Base-by-base conservation (phyloP, 2,888 invertebrate species). In the Xylophagus ater region DNA sequence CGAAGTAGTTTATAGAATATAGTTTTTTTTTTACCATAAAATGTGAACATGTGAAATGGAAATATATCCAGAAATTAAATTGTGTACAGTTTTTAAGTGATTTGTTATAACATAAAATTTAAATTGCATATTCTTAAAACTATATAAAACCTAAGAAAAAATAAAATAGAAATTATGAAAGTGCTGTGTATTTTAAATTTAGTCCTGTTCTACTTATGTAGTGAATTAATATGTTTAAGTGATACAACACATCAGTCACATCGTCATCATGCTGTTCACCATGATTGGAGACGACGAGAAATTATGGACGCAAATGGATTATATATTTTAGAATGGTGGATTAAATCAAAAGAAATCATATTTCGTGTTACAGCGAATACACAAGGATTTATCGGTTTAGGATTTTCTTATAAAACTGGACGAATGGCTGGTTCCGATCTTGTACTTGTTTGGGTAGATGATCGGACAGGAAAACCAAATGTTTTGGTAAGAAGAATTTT, bases 381-480 rank as follows among this genome's bases (percentile, higher is more conserved):
- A 31, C 73, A 71, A 50, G 90, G 90, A 47, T 90, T 85, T 61
- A 78, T 90, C 46, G 87, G 84, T 20, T 74, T 90, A 51, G 92
- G 89, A 33, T 84, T 90, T 60, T 85, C 85, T 45, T 74, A 75
- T 21, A 79, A 76, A 55, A 81, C 81, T 40, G 71, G 70, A 1
- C 75, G 75, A 46, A 82, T 85, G 81, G 72, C 75, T 51, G 82
- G 80, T 17, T 78, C 86, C 19, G 90, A 92, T 70, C 76, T 92
- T 66, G 78, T 88, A 41, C 75, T 90, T 53, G 81, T 84, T 34
- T 90, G 90, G 89, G 81, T 90, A 42, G 82, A 85, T 63, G 81
- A 83, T 54, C 57, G 55, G 5, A 58, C 62, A 1, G 62, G 63
- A 18, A 57, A 63, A 64, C 78, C 81, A 44, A 79, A 81, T 66